Conservation (phyloP, 2,797 vertebrate genomes). For the Ctenopoma multispine region DNA sequence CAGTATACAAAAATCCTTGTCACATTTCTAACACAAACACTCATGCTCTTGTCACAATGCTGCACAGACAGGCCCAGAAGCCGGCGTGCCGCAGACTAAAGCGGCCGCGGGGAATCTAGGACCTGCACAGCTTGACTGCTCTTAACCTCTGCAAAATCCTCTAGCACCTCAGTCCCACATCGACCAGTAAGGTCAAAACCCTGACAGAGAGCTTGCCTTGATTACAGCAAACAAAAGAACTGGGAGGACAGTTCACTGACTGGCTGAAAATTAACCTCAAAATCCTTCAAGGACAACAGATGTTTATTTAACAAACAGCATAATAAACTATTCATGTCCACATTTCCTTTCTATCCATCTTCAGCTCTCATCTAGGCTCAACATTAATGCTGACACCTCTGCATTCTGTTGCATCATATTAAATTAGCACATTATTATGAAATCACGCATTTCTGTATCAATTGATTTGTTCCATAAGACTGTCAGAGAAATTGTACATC, state of each 20-base stretch:
- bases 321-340: neutral
- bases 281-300: neutral
- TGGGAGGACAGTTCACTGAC: neutral
- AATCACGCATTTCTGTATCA: too few relatives aligned
- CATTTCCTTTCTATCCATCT: too few relatives aligned
- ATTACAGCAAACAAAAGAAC: neutral
- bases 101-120: constrained; percentile 24
- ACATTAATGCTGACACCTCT: neutral
- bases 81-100: neutral
- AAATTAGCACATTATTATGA: neutral
- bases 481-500: neutral
- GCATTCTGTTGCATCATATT: neutral
- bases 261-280: neutral
- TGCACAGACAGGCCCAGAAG: neutral
- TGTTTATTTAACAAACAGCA: neutral
- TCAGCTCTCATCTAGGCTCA: neutral
- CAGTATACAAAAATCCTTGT: constrained; percentile 53
- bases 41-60: constrained; percentile 1
- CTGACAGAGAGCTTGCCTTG: neutral
- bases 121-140: constrained; percentile 29
- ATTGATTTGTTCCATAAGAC: neutral
- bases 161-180: constrained; percentile 25
- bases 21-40: constrained; percentile 43
- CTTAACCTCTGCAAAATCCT: constrained; percentile 34
- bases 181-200: neutral